Base-by-base conservation (phyloP, 2,113 vertebrate genomes). In the Arothron firmamentum region DNA sequence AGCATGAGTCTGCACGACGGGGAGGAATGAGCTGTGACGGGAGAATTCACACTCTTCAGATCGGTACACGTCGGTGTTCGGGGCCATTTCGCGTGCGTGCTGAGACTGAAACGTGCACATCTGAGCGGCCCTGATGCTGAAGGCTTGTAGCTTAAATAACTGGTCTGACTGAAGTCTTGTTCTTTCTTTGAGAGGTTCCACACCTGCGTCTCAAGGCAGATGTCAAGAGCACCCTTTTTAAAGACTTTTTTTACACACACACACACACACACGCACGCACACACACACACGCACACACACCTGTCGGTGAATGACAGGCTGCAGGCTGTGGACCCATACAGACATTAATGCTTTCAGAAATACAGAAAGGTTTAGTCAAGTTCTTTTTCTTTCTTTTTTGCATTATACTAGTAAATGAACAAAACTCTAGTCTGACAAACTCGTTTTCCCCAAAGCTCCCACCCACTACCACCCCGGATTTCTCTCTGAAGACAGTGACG, bases 401-500 rank as follows among this genome's bases (percentile, higher is more conserved):
- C 79, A 70, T 86, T 82, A 75, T 74, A 78, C 64, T 73, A 57
- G 59, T 79, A 85, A 80, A 87, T 80, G 81, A 77, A 41, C 70
- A 77, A 76, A 83, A 80, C 76, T 60, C 59, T 20, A 66, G 55
- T 56, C 62, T 61, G 80, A 79, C 48, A 78, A 52, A 66, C 56
- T 45, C 31, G n/a, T 34, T 34, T 54, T 38, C 57, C 60, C 49
- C 52, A 65, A 84, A 76, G 65, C 70, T 53, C 74, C 79, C 80
- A 70, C 62, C 80, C 77, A 21, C 47, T 20, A 59, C 78, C 64
- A 62, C 74, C 71, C 64, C 56, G 8, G 58, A 62, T 51, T 34
- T 90, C 88, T 78, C 78, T 90, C 90, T 85, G 80, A 88, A 81
- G 87, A 91, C 89, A 85, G 89, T 88, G 87, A 88, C 83, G 62